These are phyloP conservation scores for Cepaea hortensis DNA, from an alignment of 2,888 invertebrate genomes.

Conservation along the genomic window DNA sequence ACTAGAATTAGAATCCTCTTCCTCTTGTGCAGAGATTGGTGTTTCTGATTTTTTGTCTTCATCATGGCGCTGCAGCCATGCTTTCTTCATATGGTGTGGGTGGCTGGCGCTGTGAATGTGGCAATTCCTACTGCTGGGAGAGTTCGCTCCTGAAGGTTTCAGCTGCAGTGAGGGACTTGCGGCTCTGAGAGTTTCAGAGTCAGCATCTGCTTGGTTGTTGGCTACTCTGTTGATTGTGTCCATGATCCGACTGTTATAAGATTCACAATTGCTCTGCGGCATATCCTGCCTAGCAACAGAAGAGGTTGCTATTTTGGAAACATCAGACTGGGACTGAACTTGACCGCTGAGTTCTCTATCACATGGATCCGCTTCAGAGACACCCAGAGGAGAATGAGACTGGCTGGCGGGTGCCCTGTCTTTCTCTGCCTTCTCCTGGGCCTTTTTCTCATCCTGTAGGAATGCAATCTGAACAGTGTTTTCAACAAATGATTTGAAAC, in stretches of 20 bases:
- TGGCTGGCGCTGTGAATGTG: conserved; percentile 41
- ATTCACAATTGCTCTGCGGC: conserved; percentile 19
- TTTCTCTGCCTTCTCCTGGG: conserved; percentile 52
- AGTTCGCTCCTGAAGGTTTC: conserved; percentile 56
- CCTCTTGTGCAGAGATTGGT: conserved; percentile 45
- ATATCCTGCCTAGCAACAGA: conserved; percentile 43
- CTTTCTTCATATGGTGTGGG: conserved; percentile 84
- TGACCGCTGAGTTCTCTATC: conserved; percentile 13
- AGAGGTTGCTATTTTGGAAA: conserved; percentile 27
- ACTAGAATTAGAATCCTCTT: conserved; percentile 59
- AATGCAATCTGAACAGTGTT: conserved; percentile 74
- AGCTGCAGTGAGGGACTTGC: conserved; percentile 73
- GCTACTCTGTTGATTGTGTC: conserved; percentile 72
- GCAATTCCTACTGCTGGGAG: conserved; percentile 41
- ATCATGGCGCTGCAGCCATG: conserved; percentile 89
- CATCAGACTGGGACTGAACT: conserved; percentile 38
- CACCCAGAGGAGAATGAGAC: conserved; percentile 20
- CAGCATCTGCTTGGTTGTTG: conserved; percentile 72
- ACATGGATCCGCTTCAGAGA: conserved; percentile 5
- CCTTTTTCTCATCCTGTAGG: conserved; percentile 67
- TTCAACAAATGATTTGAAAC: conserved; percentile 75
- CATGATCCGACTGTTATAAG: conserved; percentile 58
- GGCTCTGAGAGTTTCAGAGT: conserved; percentile 75
- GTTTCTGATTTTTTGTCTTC: conserved; percentile 70
- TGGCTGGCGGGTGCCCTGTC: conserved; percentile 35